Conservation (phyloP, 2,888 invertebrate genomes). For the Sphaerolaimus hirsutus region DNA sequence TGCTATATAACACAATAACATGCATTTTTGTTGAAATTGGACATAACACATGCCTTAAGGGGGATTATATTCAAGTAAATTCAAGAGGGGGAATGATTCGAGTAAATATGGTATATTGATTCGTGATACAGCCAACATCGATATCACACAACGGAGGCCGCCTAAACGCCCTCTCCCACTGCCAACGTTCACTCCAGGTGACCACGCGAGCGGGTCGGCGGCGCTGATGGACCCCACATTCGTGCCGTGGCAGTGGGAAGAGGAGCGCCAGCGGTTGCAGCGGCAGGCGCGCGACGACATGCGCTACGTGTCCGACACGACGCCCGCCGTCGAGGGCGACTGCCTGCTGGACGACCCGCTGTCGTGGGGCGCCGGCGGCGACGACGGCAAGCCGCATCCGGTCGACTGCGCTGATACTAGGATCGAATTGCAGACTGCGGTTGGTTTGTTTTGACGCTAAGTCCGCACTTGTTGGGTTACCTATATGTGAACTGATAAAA, state of each 20-base stretch:
- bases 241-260: background rate
- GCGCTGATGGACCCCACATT: background rate
- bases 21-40: too few relatives aligned
- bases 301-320: slow-evolving; percentile 2
- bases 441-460: too few relatives aligned
- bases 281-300: background rate
- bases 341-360: background rate
- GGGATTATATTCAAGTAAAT: background rate
- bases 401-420: slow-evolving; percentile 4
- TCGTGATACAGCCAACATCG: too few relatives aligned
- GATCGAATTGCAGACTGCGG: background rate
- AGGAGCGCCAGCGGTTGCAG: background rate
- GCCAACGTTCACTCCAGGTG: too few relatives aligned
- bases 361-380: slow-evolving; percentile 1
- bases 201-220: background rate
- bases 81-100: background rate
- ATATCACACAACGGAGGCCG: too few relatives aligned
- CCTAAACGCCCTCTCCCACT: too few relatives aligned
- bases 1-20: too few relatives aligned
- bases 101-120: too few relatives aligned
- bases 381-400: slow-evolving; percentile 1
- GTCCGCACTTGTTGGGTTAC: too few relatives aligned
- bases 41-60: too few relatives aligned
- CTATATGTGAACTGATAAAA: too few relatives aligned
- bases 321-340: slow-evolving; percentile 3